These are phyloP conservation scores for Siderastrea radians DNA, from an alignment of 92 coral and sea anemone genomes.

Conservation along the genomic window DNA sequence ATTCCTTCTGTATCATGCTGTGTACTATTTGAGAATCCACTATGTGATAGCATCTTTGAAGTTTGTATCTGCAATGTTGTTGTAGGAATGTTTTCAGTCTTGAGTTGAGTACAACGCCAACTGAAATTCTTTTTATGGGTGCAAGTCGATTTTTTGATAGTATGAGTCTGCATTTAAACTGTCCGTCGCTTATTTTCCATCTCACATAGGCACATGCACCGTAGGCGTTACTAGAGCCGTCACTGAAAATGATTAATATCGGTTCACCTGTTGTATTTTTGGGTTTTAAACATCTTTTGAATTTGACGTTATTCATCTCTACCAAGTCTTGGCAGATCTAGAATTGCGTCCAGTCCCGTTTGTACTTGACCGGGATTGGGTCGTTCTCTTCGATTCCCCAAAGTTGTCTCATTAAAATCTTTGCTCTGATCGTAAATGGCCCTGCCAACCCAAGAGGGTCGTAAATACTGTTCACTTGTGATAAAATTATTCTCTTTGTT, in stretches of 20 bases:
- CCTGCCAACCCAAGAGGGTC: too few species aligned
- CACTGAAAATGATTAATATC: too few species aligned
- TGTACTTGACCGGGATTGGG: not conserved
- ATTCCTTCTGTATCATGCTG: constrained; percentile 29
- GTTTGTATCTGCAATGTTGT: constrained; percentile 56
- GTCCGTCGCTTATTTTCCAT: not conserved
- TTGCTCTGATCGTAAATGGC: too few species aligned
- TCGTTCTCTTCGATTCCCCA: too few species aligned
- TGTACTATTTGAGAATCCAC: constrained; percentile 78
- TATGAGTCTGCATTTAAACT: constrained; percentile 41
- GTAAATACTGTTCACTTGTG: too few species aligned
- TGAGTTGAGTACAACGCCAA: constrained; percentile 62
- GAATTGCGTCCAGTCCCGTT: constrained; percentile 23
- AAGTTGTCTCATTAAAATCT: too few species aligned
- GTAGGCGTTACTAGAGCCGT: too few species aligned
- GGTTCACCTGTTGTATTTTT: too few species aligned
- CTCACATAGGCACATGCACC: too few species aligned
- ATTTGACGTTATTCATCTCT: too few species aligned
- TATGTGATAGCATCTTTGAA: constrained; percentile 43
- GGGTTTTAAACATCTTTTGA: too few species aligned
- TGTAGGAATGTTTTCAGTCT: constrained; percentile 59
- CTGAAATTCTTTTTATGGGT: constrained; percentile 60
- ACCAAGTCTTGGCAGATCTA: constrained; percentile 30
- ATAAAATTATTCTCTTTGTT: constrained; percentile 4
- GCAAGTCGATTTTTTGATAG: constrained; percentile 74